Percentiles rank a stretch among this genome's conserved stretches.
These are phyloP conservation scores for Hippocampus kuda DNA, from an alignment of 2,797 vertebrate species.

Conservation along the genomic window DNA sequence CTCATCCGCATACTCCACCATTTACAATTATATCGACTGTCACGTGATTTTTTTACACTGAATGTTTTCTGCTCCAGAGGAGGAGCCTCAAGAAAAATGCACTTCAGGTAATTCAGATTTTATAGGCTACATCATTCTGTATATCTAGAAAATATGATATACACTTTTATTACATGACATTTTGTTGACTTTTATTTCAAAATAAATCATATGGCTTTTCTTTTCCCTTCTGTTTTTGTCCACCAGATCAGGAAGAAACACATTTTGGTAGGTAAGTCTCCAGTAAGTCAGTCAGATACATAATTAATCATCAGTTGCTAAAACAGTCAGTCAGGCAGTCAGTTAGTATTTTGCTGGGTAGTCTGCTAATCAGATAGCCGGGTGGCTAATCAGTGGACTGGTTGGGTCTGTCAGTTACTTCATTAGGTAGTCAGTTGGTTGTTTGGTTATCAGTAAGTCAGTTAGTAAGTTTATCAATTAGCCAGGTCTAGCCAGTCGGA, in stretches of 20 bases:
- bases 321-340: background rate
- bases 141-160: no score
- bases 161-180: background rate
- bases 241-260: constrained; percentile 76
- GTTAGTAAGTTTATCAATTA: background rate
- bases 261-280: constrained; percentile 75
- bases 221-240: constrained; percentile 27
- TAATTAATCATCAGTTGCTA: background rate
- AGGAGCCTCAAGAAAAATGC: constrained; percentile 70
- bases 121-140: background rate
- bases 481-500: no score
- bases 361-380: background rate
- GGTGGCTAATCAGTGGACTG: background rate
- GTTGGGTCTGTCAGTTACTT: no score
- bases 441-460: background rate
- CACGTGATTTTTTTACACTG: background rate
- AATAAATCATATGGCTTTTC: background rate
- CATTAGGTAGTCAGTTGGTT: no score
- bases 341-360: background rate
- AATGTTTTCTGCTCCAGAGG: constrained; percentile 55
- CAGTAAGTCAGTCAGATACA: background rate
- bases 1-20: no score
- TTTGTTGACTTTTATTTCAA: background rate
- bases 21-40: background rate
- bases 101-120: constrained; percentile 71